Percentiles rank a stretch among this genome's conserved stretches.
Evolutionary conservation across 2,113 vertebrate species (phyloP).

Genomic region (Trichechus manatus): DNA sequence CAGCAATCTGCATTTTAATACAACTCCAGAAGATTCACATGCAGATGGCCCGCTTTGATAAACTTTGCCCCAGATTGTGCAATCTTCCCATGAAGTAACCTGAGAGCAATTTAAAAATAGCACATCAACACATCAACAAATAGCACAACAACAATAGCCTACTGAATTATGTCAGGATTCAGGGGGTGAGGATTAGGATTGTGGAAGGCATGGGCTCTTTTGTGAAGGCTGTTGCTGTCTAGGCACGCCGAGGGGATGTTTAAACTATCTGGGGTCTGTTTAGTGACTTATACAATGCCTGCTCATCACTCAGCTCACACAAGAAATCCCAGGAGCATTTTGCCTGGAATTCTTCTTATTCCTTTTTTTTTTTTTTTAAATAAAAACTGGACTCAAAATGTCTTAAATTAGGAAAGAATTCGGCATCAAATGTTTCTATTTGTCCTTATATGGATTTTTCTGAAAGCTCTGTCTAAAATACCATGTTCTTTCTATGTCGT

Average conservation of each 20-base stretch:
- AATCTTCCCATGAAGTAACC: not conserved
- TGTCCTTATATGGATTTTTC: conserved; percentile 85
- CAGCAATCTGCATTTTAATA: not conserved
- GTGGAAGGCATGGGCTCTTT: not conserved
- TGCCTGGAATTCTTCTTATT: conserved; percentile 78
- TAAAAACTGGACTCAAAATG: conserved; percentile 82
- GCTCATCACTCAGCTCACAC: conserved; percentile 57
- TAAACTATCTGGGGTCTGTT: not conserved
- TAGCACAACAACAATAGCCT: not conserved
- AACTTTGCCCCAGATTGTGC: not conserved
- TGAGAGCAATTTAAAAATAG: conserved; percentile 38
- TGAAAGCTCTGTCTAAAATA: conserved; percentile 81
- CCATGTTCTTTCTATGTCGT: conserved; percentile 75
- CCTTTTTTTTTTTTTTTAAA: conserved; percentile 48
- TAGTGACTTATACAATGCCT: not conserved
- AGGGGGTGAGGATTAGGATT: not conserved
- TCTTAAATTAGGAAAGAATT: conserved; percentile 86
- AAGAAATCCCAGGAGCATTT: conserved; percentile 74
- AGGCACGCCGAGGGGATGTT: not conserved
- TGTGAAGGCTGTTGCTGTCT: not conserved
- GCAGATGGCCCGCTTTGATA: not conserved
- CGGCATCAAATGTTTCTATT: conserved; percentile 82
- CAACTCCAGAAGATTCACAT: not conserved
- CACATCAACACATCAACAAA: not conserved
- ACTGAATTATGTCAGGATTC: not conserved